Conservation (phyloP, 2,888 invertebrate species). For the Lepidonotus clava region DNA sequence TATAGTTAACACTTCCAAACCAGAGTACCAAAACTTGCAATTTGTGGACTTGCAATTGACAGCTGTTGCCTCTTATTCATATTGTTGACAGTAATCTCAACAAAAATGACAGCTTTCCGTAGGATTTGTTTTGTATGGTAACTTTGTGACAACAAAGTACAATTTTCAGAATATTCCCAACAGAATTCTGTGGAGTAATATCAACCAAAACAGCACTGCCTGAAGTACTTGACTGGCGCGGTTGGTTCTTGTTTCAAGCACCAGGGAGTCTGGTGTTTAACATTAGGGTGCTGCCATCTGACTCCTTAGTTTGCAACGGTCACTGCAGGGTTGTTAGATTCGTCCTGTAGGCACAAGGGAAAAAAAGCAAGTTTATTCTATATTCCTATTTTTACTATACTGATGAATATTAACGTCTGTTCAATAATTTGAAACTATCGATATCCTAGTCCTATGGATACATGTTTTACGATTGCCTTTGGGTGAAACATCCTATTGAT, state of each 20-base stretch:
- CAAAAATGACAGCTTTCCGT: neutral
- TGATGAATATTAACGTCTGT: no score
- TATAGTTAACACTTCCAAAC: no score
- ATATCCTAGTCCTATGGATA: no score
- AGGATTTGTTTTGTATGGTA: neutral
- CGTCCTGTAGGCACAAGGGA: neutral
- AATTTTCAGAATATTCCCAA: neutral
- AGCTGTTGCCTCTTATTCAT: neutral
- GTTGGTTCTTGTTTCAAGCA: neutral
- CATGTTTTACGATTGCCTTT: no score
- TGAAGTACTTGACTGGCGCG: slow-evolving; percentile 4
- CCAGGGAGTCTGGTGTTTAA: neutral
- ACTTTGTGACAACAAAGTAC: slow-evolving; percentile 2
- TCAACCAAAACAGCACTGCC: slow-evolving; percentile 19
- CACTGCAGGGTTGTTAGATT: slow-evolving; percentile 1
- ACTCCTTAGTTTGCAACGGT: slow-evolving; percentile 33
- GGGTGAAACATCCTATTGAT: no score
- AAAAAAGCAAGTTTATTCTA: neutral
- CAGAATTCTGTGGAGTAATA: neutral
- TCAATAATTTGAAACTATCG: no score
- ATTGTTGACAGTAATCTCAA: slow-evolving; percentile 37
- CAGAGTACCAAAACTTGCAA: neutral
- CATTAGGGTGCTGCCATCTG: neutral
- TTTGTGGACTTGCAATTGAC: no score
- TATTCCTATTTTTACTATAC: no score